Evolutionary conservation across 2,113 vertebrate species (phyloP), one percentile per base, ranked within the genome.

Genomic region (Pterocles orientalis): DNA sequence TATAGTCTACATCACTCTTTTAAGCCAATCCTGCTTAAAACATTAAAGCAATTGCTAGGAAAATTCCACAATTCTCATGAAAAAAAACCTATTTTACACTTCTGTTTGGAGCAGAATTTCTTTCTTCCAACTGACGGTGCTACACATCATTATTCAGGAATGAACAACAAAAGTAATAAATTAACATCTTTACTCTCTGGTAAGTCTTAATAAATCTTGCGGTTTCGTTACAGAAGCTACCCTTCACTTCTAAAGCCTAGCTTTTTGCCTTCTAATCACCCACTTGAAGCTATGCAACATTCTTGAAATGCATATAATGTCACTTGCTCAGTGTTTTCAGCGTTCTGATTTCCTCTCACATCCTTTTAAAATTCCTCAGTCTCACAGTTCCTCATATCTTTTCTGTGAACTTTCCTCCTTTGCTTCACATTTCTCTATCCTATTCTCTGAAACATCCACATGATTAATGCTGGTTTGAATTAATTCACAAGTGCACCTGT

Each of bases 401-500:
- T 90, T 79, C 66, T 54, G 34, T 82, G 82, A 87, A 82, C 79
- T 88, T 85, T 80, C 79, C 75, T 94, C 70, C 75, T 92, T 84
- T 62, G 70, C 75, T 82, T 93, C 65, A 64, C 75, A 68, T 95
- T 92, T 66, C 71, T 82, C 91, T 72, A 25, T 64, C 61, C 71
- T 43, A 28, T 90, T 92, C 86, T 90, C 58, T 88, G 79, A 76
- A 96, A 82, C 76, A 76, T 47, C 91, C 82, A 80, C 56, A 82
- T 92, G 79, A 90, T 96, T 95, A 95, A 96, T 80, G 82, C 47
- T 85, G 75, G 36, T 31, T 87, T 70, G 78, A 82, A 88, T 39
- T 75, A 82, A 85, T 90, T 91, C 88, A 88, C 57, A 90, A 90
- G 43, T 86, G 71, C 82, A 95, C 66, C 75, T 79, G 83, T 92